phyloP scores from a whole-genome alignment of 2,797 vertebrate genomes.

The Limosa lapponica region DNA sequence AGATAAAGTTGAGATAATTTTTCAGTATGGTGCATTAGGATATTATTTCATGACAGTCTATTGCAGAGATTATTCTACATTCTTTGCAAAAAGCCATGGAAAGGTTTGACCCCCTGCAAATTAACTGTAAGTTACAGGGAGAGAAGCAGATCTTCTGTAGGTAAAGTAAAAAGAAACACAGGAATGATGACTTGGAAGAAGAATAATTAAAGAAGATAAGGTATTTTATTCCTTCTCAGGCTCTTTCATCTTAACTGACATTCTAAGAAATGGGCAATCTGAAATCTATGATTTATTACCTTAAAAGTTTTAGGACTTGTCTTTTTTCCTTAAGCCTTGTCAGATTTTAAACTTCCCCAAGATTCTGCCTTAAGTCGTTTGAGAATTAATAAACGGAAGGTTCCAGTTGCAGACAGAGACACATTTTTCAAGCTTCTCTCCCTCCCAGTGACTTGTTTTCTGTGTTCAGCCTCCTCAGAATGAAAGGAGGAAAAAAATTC shows the following conservation, averaged over 20 bases:
- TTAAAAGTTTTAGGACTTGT: conserved; percentile 16
- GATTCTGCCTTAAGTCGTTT: conserved; percentile 19
- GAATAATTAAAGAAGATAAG: conserved; percentile 16
- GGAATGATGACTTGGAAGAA: not conserved
- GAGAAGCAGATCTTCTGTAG: not conserved
- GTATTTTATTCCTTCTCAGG: conserved; percentile 37
- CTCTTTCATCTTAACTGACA: conserved; percentile 48
- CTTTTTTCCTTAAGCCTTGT: not conserved
- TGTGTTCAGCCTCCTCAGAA: not conserved
- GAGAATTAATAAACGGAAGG: conserved; percentile 48
- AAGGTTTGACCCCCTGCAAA: not conserved
- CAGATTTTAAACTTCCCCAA: conserved; percentile 24
- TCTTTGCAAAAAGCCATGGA: not conserved
- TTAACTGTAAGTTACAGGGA: not conserved
- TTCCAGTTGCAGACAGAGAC: conserved; percentile 43
- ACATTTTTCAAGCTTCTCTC: conserved; percentile 42
- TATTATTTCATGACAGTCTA: not conserved
- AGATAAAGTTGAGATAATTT: not conserved
- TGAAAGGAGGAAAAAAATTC: not conserved
- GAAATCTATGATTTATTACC: conserved; percentile 42
- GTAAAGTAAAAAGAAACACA: not conserved
- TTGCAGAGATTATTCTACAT: not conserved
- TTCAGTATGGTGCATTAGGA: not conserved
- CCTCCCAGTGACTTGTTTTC: conserved; percentile 43
- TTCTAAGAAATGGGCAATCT: conserved; percentile 8